Evolutionary conservation across 2,797 vertebrate genomes (phyloP), one percentile per base, ranked within the genome.

Genomic region (Serranus cabrilla): DNA sequence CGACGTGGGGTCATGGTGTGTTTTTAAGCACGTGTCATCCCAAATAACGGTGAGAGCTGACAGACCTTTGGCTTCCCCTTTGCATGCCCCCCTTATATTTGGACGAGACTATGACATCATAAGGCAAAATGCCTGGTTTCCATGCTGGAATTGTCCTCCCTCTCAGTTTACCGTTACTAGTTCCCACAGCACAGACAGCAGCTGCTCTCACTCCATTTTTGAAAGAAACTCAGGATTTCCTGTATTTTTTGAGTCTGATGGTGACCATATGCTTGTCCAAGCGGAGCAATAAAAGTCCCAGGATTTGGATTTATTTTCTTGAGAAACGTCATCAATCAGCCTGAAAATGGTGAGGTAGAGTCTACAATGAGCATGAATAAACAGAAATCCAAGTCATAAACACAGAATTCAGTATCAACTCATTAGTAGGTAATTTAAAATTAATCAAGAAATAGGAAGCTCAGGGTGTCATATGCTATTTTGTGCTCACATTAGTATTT

Each of bases 81-180:
- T 61, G 54, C 86, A 81, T 68, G 80, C 82, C 87, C 25, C 47
- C 81, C 68, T 85, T 71, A 66, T 78, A 91, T 91, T 92, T 82
- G 83, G 88, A 86, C 83, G 23, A 88, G 88, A 89, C 87, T 64
- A 92, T 95, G 93, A 95, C 93, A 92, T 95, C 94, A 95, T 83
- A 81, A 56, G 88, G 91, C 88, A 88, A 74, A 80, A 74, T 77
- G 90, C 87, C 93, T 84, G 78, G 71, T 92, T 94, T 94, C 90
- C 84, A 12, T 73, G 42, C 73, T 12, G 57, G 87, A 85, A 75
- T 84, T 75, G 71, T 83, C 76, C 78, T 56, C 72, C 76, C 61
- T 76, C 78, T 79, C 60, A 67, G 71, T 82, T 76, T 84, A 91
- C 90, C 86, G 89, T 84, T 59, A 27, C 66, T 23, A 4, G 64